These are phyloP conservation scores for Lepisosteus osseus DNA, from an alignment of 2,113 vertebrate species.

Conservation along the genomic window DNA sequence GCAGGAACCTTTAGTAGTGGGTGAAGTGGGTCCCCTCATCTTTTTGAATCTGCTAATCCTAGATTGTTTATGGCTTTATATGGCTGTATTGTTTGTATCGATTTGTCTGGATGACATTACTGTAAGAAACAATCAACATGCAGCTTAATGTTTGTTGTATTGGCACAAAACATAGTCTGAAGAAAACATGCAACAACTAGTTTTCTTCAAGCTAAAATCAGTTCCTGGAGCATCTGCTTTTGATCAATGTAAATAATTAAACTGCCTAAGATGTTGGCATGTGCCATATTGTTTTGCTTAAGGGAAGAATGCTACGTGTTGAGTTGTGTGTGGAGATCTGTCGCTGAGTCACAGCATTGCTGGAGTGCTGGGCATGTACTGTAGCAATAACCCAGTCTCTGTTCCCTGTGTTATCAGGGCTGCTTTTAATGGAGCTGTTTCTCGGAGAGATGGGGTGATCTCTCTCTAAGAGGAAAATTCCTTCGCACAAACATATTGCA, in stretches of 20 bases:
- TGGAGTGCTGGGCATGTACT: slow-evolving; percentile 20
- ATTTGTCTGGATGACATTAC: too few relatives aligned
- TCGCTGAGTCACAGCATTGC: slow-evolving; percentile 23
- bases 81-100: too few relatives aligned
- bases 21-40: too few relatives aligned
- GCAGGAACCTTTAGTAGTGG: too few relatives aligned
- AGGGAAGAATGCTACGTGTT: not conserved
- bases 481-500: not conserved
- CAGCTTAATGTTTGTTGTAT: too few relatives aligned
- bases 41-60: too few relatives aligned
- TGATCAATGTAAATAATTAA: slow-evolving; percentile 1
- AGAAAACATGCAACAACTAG: not conserved
- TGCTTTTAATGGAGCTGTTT: slow-evolving; percentile 31
- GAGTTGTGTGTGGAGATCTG: not conserved
- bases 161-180: too few relatives aligned
- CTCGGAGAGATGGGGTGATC: not conserved
- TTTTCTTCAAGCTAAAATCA: not conserved
- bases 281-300: not conserved
- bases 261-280: not conserved
- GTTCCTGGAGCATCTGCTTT: not conserved
- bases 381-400: not conserved
- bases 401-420: slow-evolving; percentile 1
- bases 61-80: not conserved
- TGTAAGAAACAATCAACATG: too few relatives aligned
- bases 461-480: too few relatives aligned